Evolutionary conservation across 2,797 vertebrate genomes (phyloP).

Genomic region (Dromococcyx pavoninus): DNA sequence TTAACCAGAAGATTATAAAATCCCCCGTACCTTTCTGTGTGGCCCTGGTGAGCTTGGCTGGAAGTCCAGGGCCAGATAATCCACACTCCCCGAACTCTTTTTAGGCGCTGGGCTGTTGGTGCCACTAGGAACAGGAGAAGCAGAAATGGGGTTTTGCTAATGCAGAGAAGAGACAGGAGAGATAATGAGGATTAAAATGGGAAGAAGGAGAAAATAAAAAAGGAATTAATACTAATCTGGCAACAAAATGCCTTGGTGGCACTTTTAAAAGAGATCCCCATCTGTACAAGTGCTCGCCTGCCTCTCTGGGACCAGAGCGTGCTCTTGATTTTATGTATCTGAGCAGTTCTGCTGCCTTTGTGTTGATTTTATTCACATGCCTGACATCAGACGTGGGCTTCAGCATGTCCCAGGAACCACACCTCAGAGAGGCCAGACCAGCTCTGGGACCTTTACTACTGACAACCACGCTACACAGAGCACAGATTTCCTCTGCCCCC

Average conservation of each 20-base stretch:
- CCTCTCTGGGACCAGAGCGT: not conserved
- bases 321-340: too few species aligned
- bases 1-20: not conserved
- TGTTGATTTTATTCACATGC: not conserved
- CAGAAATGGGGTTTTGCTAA: conserved; percentile 97
- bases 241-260: not conserved
- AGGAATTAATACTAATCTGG: not conserved
- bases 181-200: conserved; percentile 16
- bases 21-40: conserved; percentile 89
- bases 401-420: not conserved
- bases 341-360: too few species aligned
- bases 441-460: not conserved
- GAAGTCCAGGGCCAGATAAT: conserved; percentile 96
- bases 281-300: not conserved
- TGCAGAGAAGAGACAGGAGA: conserved; percentile 38
- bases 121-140: conserved; percentile 92
- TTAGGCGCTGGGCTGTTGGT: conserved; percentile 95
- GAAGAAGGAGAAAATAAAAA: not conserved
- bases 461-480: not conserved
- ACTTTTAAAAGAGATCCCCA: not conserved
- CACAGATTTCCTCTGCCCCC: not conserved
- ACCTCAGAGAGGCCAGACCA: not conserved
- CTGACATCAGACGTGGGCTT: not conserved
- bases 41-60: conserved; percentile 93
- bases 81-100: conserved; percentile 91